phyloP scores from a whole-genome alignment of 1,140 invertebrate genomes.

The Trichogramma pretiosum region DNA sequence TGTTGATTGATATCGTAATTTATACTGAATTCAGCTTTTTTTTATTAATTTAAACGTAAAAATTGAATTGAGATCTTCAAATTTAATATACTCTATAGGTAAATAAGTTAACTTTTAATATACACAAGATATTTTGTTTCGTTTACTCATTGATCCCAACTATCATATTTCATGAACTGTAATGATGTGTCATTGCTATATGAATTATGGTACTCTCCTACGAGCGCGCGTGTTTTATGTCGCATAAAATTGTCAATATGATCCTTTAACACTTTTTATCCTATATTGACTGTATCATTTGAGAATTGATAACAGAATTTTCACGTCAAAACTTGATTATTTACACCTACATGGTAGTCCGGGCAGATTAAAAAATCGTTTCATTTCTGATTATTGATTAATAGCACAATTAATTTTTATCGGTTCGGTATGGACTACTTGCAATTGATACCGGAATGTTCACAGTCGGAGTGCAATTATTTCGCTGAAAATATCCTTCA shows the following conservation, averaged over 20 bases:
- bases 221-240: constrained; percentile 4
- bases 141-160: constrained; percentile 34
- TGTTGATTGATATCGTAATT: background rate
- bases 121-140: constrained; percentile 14
- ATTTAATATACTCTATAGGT: constrained; percentile 5
- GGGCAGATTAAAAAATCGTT: background rate
- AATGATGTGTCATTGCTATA: constrained; percentile 38
- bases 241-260: constrained; percentile 10
- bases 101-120: constrained; percentile 5
- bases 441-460: constrained; percentile 25
- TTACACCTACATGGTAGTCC: background rate
- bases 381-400: background rate
- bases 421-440: background rate
- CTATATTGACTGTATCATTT: background rate
- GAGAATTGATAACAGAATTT: background rate
- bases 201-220: constrained; percentile 1
- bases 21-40: constrained; percentile 2
- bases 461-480: too few relatives aligned
- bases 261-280: too few relatives aligned
- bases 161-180: constrained; percentile 36
- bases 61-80: background rate
- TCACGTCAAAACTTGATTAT: background rate
- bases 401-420: background rate
- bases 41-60: background rate
- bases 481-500: too few relatives aligned